Conservation (phyloP, 2,888 invertebrate genomes). For the Ecliptopera silaceata region DNA sequence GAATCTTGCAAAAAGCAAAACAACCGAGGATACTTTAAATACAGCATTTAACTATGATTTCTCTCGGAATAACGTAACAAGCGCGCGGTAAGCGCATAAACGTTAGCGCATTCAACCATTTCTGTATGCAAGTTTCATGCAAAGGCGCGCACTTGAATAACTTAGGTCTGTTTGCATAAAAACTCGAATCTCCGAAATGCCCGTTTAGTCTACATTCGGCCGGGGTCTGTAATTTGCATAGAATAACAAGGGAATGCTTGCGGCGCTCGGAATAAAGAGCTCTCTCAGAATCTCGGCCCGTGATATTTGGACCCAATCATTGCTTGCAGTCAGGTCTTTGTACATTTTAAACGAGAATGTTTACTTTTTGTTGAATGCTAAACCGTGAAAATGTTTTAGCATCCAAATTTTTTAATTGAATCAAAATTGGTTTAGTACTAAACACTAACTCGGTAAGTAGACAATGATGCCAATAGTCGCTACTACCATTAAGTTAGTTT, state of each 20-base stretch:
- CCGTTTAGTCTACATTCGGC: slow-evolving; percentile 71
- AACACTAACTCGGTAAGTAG: too few relatives aligned
- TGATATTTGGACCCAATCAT: slow-evolving; percentile 62
- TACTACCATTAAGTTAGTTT: not conserved
- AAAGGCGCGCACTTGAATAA: slow-evolving; percentile 77
- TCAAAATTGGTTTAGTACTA: too few relatives aligned
- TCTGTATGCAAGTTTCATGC: slow-evolving; percentile 74
- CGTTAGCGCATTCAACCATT: slow-evolving; percentile 66
- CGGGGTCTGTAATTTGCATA: slow-evolving; percentile 74
- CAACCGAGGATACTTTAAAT: slow-evolving; percentile 34
- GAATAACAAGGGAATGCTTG: slow-evolving; percentile 74
- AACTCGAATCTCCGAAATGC: slow-evolving; percentile 76
- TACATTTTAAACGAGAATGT: slow-evolving; percentile 40
- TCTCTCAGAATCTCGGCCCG: slow-evolving; percentile 52
- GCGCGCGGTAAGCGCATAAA: slow-evolving; percentile 52
- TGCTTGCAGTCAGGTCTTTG: slow-evolving; percentile 39
- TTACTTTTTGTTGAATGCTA: slow-evolving; percentile 37
- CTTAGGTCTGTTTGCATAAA: slow-evolving; percentile 79
- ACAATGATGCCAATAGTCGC: not conserved
- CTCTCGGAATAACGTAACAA: slow-evolving; percentile 29
- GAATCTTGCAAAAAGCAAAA: slow-evolving; percentile 25
- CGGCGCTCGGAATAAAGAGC: slow-evolving; percentile 59
- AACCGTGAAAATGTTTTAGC: not conserved
- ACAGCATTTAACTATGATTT: slow-evolving; percentile 35
- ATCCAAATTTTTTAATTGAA: too few relatives aligned